Evolutionary conservation across 2,113 vertebrate species (phyloP).

Genomic region (Copsychus sechellarum): DNA sequence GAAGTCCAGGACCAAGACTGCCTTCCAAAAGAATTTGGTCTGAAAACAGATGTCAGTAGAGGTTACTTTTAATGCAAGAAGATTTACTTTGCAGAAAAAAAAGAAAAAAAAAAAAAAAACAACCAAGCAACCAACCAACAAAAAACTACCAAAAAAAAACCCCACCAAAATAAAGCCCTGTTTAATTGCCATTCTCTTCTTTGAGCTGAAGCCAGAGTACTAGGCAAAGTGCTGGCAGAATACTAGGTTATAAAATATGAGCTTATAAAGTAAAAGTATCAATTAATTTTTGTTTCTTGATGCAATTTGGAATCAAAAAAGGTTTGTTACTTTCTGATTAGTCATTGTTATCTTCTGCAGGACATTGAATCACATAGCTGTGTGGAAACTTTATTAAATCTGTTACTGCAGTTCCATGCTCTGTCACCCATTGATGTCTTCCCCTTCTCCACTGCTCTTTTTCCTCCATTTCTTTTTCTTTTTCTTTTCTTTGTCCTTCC

Average conservation of each 20-base stretch:
- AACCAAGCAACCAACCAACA: neutral
- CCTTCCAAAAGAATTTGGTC: slow-evolving; percentile 22
- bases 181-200: slow-evolving; percentile 16
- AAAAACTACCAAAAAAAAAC: neutral
- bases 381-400: neutral
- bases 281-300: slow-evolving; percentile 25
- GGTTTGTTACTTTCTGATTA: neutral
- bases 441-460: rapidly evolving
- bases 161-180: neutral
- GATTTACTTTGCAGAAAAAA: neutral
- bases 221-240: neutral
- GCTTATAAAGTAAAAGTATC: neutral
- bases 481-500: slow-evolving; percentile 13
- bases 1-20: neutral
- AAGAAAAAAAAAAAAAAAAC: neutral
- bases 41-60: slow-evolving; percentile 13
- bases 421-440: neutral
- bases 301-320: slow-evolving; percentile 2
- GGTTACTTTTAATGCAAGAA: neutral
- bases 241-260: neutral
- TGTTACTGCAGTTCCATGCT: neutral
- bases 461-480: neutral
- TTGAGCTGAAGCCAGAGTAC: slow-evolving; percentile 19
- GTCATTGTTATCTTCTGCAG: neutral
- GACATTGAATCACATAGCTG: neutral